phyloP scores from a whole-genome alignment of 2,113 vertebrate species.

The Protobothrops flavoviridis region DNA sequence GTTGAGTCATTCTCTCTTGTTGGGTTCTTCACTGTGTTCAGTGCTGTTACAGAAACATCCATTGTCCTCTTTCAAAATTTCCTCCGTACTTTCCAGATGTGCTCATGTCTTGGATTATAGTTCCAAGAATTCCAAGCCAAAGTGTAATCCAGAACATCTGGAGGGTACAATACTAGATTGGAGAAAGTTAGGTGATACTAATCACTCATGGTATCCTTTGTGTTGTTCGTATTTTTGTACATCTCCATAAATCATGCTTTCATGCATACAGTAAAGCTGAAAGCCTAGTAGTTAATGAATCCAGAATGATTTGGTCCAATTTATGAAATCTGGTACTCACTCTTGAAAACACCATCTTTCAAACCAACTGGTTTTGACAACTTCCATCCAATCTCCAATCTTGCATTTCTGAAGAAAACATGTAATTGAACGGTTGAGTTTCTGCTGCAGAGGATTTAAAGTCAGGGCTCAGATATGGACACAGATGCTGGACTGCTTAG shows the following conservation, averaged over 20 bases:
- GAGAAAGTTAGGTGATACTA: not conserved
- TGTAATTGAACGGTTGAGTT: not conserved
- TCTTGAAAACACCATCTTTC: not conserved
- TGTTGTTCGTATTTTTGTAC: not conserved
- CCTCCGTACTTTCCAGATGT: not conserved
- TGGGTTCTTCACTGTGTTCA: not conserved
- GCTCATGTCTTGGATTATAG: not conserved
- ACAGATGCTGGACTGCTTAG: not conserved
- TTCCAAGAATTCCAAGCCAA: not conserved
- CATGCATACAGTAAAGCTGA: not conserved
- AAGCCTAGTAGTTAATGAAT: not conserved
- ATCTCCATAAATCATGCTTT: not conserved
- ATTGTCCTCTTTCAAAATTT: not conserved
- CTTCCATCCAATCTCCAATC: not conserved
- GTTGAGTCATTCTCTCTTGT: not conserved
- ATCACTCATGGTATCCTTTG: not conserved
- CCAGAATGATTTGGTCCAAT: not conserved
- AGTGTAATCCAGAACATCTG: not conserved
- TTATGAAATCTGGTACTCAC: not conserved
- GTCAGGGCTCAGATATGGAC: not conserved
- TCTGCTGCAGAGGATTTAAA: not conserved
- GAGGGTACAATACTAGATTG: not conserved
- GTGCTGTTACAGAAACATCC: not conserved
- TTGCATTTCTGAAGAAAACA: not conserved
- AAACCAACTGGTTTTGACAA: not conserved